Conservation (phyloP, 2,888 invertebrate genomes). For the Steromphala cineraria region DNA sequence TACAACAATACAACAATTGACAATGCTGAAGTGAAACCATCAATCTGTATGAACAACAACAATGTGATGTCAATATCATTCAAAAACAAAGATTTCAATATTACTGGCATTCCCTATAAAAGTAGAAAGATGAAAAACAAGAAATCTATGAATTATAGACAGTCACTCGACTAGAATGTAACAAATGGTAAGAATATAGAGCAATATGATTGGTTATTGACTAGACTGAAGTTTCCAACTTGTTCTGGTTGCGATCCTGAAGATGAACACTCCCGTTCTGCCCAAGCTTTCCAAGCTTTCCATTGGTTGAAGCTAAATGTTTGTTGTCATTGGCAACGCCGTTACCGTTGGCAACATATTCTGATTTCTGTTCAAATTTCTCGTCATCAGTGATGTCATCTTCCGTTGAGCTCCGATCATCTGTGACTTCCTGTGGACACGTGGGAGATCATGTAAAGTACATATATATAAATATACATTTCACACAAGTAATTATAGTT, state of each 20-base stretch:
- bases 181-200: too few species aligned
- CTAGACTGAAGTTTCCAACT: background rate
- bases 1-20: too few species aligned
- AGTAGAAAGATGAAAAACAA: too few species aligned
- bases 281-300: background rate
- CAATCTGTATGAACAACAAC: too few species aligned
- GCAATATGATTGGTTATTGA: background rate
- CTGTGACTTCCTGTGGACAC: background rate
- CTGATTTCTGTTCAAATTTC: background rate
- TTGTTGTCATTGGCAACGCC: background rate
- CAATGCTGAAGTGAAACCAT: too few species aligned
- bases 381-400: constrained; percentile 15
- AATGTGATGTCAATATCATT: too few species aligned
- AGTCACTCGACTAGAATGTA: too few species aligned
- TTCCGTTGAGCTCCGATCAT: constrained; percentile 18
- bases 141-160: too few species aligned
- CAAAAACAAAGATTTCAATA: too few species aligned
- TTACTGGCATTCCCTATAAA: too few species aligned
- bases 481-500: too few species aligned
- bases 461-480: background rate
- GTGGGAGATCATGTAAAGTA: background rate
- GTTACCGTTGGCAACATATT: background rate
- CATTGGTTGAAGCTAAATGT: background rate
- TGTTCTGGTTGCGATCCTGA: background rate
- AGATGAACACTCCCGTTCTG: background rate